Evolutionary conservation across 2,113 vertebrate species (phyloP).

Genomic region (Taxidea taxus): DNA sequence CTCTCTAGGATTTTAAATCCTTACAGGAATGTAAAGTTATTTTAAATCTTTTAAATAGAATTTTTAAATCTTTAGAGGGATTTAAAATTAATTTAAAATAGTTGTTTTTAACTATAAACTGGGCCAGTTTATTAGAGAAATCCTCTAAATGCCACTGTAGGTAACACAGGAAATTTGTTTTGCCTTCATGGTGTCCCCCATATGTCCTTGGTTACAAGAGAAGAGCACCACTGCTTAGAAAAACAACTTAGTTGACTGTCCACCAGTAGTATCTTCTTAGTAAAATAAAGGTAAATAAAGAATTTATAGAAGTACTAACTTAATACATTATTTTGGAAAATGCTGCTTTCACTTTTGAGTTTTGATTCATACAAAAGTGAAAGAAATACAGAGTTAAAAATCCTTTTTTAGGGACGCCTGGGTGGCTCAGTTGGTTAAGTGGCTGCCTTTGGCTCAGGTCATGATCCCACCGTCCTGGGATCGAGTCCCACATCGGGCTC

Average conservation of each 20-base stretch:
- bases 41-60: background rate
- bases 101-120: background rate
- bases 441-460: too few species aligned
- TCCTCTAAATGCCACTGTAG: background rate
- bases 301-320: background rate
- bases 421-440: too few species aligned
- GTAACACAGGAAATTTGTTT: background rate
- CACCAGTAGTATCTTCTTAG: background rate
- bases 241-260: background rate
- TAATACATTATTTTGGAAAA: background rate
- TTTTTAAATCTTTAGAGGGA: background rate
- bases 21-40: background rate
- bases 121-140: background rate
- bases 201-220: background rate
- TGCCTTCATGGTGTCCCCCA: background rate
- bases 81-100: background rate
- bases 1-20: background rate
- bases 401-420: too few species aligned
- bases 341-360: background rate
- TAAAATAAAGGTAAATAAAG: conserved; percentile 5
- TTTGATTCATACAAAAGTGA: background rate
- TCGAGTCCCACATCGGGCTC: too few species aligned
- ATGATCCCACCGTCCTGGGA: too few species aligned
- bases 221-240: background rate
- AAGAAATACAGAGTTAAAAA: background rate